Percentiles rank a stretch among this genome's conserved stretches.
phyloP scores from a whole-genome alignment of 64 coral and sea anemone genomes.

The Dendronephthya gigantea region DNA sequence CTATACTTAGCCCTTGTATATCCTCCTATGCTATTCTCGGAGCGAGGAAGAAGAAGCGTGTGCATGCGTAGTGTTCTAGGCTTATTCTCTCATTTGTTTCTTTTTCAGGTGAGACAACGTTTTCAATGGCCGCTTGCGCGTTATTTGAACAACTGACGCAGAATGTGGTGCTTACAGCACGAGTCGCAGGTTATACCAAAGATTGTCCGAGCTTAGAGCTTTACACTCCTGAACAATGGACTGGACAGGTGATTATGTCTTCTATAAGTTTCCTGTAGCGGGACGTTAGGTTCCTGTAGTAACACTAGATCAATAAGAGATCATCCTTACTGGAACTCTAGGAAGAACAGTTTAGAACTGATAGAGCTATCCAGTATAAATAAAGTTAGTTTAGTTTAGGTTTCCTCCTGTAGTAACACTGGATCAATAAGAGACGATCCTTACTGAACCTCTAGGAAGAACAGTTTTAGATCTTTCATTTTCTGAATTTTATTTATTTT shows the following conservation, averaged over 20 bases:
- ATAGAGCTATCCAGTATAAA: background rate
- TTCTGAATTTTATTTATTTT: no score
- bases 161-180: conserved; percentile 73
- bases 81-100: background rate
- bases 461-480: background rate
- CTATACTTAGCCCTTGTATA: no score
- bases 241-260: background rate
- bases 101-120: conserved; percentile 36
- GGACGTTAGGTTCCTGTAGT: background rate
- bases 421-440: background rate
- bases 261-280: background rate
- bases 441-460: no score
- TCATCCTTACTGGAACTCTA: no score
- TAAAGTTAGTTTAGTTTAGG: background rate
- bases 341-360: no score
- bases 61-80: no score
- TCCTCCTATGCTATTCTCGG: no score
- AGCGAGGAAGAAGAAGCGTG: no score
- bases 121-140: conserved; percentile 55
- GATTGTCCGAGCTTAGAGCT: conserved; percentile 67
- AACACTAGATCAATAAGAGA: background rate
- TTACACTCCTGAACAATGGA: conserved; percentile 19
- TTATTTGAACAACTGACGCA: conserved; percentile 74
- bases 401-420: background rate
- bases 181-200: conserved; percentile 55